Conservation (phyloP, 2,113 vertebrate species). For the Perca schrenkii region DNA sequence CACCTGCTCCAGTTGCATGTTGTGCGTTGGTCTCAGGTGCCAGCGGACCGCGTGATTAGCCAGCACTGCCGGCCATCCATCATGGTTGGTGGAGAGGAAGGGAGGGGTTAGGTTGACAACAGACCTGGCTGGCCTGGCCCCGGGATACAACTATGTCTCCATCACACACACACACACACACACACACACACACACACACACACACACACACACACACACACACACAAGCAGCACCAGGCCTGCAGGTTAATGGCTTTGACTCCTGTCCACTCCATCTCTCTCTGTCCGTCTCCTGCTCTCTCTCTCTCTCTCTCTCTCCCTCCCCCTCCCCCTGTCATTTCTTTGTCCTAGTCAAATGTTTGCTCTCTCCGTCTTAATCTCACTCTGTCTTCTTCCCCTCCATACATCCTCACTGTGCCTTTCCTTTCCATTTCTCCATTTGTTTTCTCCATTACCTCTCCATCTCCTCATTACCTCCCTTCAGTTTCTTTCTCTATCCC, state of each 20-base stretch:
- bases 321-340: conserved; percentile 38
- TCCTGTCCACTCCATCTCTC: conserved; percentile 51
- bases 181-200: conserved; percentile 1
- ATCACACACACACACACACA: conserved; percentile 27
- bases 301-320: not conserved
- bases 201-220: conserved; percentile 19
- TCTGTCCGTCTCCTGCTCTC: conserved; percentile 9
- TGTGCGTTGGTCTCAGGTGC: conserved; percentile 59
- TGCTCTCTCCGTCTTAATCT: conserved; percentile 52
- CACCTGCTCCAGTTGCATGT: conserved; percentile 44
- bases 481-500: not conserved
- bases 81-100: conserved; percentile 57
- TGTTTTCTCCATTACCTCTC: conserved; percentile 45
- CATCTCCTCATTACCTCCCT: conserved; percentile 46
- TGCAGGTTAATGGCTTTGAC: conserved; percentile 71
- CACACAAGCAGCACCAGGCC: conserved; percentile 21
- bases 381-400: conserved; percentile 33
- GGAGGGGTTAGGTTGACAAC: conserved; percentile 55
- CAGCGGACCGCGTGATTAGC: conserved; percentile 73
- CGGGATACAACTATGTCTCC: conserved; percentile 44
- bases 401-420: not conserved
- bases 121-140: conserved; percentile 47
- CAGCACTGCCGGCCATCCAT: conserved; percentile 70
- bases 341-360: conserved; percentile 63
- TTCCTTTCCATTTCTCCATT: conserved; percentile 50